Evolutionary conservation across 1,140 invertebrate species (phyloP), one percentile per base, ranked within the genome.

Genomic region (Drosophila athabasca): DNA sequence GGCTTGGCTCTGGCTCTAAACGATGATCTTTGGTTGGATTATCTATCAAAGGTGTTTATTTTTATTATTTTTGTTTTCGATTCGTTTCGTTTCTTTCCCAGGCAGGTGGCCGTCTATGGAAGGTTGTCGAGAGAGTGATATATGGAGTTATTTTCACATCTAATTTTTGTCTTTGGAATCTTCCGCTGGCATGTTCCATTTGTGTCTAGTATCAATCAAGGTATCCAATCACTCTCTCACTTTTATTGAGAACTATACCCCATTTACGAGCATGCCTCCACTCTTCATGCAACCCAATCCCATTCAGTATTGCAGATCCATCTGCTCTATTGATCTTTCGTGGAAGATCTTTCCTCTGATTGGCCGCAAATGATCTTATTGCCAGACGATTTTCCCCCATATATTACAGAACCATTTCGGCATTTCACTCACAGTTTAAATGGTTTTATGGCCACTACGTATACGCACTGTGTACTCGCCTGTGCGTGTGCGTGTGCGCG

Each of bases 371-470:
- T 57, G 24, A 67, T 69, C 66, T 57, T 49, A 57, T 57, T 68
- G 31, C 48, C 43, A 69, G 55, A 68, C 51, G 68, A 68, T 69
- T 49, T 48, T 43, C 31, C 8, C 31, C 66, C 50, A 66, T 67
- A 68, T 43, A 68, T 69, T 69, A 48, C 50, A 69, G 8, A 69
- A 35, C 62, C 24, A 69, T 68, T 69, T 57, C 50, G 66, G 66
- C 64, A 69, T 69, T 57, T 69, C 66, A 57, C 66, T 69, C 66
- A 35, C 66, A 68, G 66, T 68, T 69, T 68, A 69, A 68, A 59
- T 39, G 65, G 46, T 15, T 44, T 78, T 61, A 72, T 59, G 76
- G 52, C 48, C 62, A 79, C 79, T 84, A 62, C 76, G 67, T 64
- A 84, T 79, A 79, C 76, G 80, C 62, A 65, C 29, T 57, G 80